Evolutionary conservation across 2,797 vertebrate species (phyloP), one percentile per base, ranked within the genome.

Genomic region (Falco biarmicus): DNA sequence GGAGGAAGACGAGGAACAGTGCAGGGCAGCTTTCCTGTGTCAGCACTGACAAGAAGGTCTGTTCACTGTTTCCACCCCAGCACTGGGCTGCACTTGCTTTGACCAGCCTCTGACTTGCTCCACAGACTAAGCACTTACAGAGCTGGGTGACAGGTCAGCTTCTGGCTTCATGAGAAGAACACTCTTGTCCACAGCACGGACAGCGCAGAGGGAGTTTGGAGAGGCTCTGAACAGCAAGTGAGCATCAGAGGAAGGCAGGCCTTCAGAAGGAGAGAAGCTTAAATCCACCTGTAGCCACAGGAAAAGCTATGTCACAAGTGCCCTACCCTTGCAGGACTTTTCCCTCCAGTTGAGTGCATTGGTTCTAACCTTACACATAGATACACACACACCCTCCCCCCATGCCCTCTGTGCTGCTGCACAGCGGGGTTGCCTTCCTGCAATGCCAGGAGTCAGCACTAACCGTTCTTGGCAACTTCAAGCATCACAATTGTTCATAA

Each of bases 141-240:
- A 97, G 47, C 83, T 48, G 0, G 97, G 69, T 2, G 97, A 98
- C 86, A 99, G 98, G 15, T 99, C 98, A 11, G 98, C 87, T 92
- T 99, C 98, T 0, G 98, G 64, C 77, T 96, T 98, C 96, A 99
- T 89, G 83, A 99, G 98, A 21, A 99, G 98, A 82, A 99, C 79
- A 0, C 99, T 99, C 90, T 98, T 98, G 96, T 99, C 99, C n/a
- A 99, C 98, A 13, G 98, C 99, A 22, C 98, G 97, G 31, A 99
- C 94, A 0, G 98, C 99, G 5, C 99, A 99, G 68, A 99, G 77
- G 6, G 99, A 99, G 21, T 98, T 97, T 0, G 98, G 98, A 2
- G 98, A 95, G 48, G 99, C 98, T 64, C 75, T 93, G 48, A 99
- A 96, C 10, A 39, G 97, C 78, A 99, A 96, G 2, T 73, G 96